Percentiles rank a stretch among this genome's conserved stretches.
Evolutionary conservation across 2,888 invertebrate genomes (phyloP).

Genomic region (Lasioglossum zephyrum): DNA sequence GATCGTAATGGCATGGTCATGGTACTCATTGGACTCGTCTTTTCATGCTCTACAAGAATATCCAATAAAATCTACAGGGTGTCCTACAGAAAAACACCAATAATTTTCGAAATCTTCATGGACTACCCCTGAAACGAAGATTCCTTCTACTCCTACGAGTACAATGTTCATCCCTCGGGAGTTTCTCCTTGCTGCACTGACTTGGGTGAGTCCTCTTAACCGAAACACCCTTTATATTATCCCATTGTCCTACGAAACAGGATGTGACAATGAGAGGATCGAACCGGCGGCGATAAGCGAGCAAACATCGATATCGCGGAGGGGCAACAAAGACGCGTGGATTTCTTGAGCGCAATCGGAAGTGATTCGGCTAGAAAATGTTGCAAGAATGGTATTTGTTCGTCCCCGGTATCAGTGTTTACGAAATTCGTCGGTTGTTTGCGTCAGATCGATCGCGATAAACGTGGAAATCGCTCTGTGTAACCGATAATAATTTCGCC

Average conservation of each 20-base stretch:
- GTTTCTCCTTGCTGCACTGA: not conserved
- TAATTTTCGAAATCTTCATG: not conserved
- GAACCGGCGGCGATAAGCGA: not conserved
- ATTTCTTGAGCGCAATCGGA: not conserved
- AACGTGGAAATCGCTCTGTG: constrained; percentile 16
- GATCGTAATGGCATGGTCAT: not conserved
- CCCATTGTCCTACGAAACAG: not conserved
- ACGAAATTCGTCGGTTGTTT: constrained; percentile 62
- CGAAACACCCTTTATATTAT: not conserved
- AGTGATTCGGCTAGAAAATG: constrained; percentile 33
- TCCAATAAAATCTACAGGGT: not conserved
- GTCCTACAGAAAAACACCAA: not conserved
- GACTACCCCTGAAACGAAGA: not conserved
- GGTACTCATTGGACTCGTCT: not conserved
- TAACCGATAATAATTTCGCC: constrained; percentile 62
- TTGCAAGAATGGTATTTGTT: constrained; percentile 22
- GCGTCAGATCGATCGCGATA: constrained; percentile 59
- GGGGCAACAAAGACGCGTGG: not conserved
- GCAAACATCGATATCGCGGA: not conserved
- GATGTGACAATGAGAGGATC: not conserved
- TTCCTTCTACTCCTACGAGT: not conserved
- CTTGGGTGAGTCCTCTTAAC: not conserved
- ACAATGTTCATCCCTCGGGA: not conserved
- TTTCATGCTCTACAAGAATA: not conserved
- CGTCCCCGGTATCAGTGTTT: constrained; percentile 61